These are phyloP conservation scores for Rafetus swinhoei DNA, from an alignment of 2,113 vertebrate species.

Conservation along the genomic window DNA sequence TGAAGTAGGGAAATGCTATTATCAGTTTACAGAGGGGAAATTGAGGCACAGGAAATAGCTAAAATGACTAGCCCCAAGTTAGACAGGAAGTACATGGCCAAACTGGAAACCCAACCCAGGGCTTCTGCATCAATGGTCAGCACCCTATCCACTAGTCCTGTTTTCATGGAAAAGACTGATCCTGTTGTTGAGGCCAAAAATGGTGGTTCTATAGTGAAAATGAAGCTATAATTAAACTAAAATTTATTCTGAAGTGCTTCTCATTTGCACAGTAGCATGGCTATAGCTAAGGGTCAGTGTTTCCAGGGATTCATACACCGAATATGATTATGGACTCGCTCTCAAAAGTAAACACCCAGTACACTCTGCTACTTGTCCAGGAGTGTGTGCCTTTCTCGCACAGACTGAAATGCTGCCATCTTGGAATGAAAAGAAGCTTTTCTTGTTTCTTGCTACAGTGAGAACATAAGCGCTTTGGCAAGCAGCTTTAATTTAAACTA, in stretches of 20 bases:
- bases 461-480: slow-evolving; percentile 54
- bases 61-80: background rate
- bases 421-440: background rate
- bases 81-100: background rate
- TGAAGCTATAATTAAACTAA: background rate
- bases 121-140: background rate
- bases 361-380: slow-evolving; percentile 50
- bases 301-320: slow-evolving; percentile 21
- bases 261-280: slow-evolving; percentile 34
- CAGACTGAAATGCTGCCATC: slow-evolving; percentile 18
- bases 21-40: background rate
- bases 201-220: slow-evolving; percentile 4
- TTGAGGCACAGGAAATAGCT: background rate
- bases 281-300: background rate
- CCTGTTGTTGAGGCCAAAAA: background rate
- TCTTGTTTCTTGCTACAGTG: slow-evolving; percentile 26
- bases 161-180: background rate
- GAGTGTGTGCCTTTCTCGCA: background rate
- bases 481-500: slow-evolving; percentile 65
- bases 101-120: background rate
- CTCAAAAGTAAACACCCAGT: slow-evolving; percentile 42
- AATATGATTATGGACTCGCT: slow-evolving; percentile 24
- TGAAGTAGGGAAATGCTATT: background rate
- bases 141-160: background rate
- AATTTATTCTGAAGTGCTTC: slow-evolving; percentile 3